These are phyloP conservation scores for Pygoscelis antarcticus DNA, from an alignment of 2,113 vertebrate genomes.

Conservation along the genomic window DNA sequence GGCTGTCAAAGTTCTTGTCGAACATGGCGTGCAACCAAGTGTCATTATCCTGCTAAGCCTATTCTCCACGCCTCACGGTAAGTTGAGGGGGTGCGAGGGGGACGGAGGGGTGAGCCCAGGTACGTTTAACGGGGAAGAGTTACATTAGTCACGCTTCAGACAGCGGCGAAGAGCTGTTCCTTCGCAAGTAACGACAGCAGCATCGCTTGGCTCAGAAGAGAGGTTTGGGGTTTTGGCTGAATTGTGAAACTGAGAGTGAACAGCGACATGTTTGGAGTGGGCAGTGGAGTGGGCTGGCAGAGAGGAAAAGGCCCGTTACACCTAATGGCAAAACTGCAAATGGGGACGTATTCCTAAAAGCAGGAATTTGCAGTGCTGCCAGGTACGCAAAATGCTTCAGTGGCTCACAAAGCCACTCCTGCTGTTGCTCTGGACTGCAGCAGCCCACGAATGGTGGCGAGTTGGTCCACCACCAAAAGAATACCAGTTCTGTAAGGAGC, in stretches of 20 bases:
- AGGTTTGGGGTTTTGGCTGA: neutral
- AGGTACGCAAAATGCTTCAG: fast-evolving
- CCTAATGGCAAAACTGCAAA: neutral
- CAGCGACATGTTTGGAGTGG: fast-evolving
- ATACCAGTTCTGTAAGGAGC: neutral
- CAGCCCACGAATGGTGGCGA: fast-evolving
- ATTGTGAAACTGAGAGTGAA: neutral
- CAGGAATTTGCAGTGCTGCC: neutral
- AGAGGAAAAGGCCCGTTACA: too few relatives aligned
- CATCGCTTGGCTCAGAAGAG: neutral
- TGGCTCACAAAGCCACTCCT: neutral
- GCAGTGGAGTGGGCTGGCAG: neutral
- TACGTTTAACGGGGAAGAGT: fast-evolving
- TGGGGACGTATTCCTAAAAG: neutral
- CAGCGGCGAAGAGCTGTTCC: neutral
- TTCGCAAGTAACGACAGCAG: fast-evolving
- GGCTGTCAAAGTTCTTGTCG: constrained; percentile 91
- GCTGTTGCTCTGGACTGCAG: neutral
- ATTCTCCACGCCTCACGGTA: constrained; percentile 95
- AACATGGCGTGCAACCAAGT: constrained; percentile 89
- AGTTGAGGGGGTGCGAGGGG: neutral
- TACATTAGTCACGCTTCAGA: fast-evolving
- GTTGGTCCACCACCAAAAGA: neutral
- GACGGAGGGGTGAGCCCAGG: neutral
- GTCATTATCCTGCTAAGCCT: constrained; percentile 94